Base-by-base conservation (phyloP, 2,888 invertebrate genomes). In the Agrotis exclamationis region DNA sequence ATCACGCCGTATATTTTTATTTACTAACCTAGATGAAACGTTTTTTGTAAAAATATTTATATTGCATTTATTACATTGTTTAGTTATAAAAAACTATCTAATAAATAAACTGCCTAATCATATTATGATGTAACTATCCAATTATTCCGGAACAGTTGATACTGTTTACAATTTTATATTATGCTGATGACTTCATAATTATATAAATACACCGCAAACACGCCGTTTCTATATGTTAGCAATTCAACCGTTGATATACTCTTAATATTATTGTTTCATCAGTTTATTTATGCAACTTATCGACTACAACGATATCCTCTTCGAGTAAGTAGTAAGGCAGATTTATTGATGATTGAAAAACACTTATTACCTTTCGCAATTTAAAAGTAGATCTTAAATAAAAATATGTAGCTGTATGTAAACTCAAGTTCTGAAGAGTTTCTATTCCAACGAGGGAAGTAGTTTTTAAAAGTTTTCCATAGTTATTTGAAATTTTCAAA, bases 381-480 rank as follows among this genome's bases (percentile, higher is more conserved):
- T 39, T 39, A 39, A 39, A 39, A 6, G 6, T 11, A 39, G 51
- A 22, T 51, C 14, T 51, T 22, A 14, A 22, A 7, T 14, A 51
- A 14, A 50, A 51, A 24, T 16, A 53, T 16, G 11, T 9, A 16
- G 16, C 39, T 39, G 7, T 9, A 24, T 16, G 51, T 20, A 5
- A 24, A 22, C 18, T 2, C 16, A 24, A 24, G 14, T 22, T 67
- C 14, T 18, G 1, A 53, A 24, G 18, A 22, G 48, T 3, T 50
- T n/a, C n/a, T 62, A 50, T 62, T 57, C 16, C 18, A 33, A 73
- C n/a, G 24, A 50, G 18, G 2, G 16, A 22, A 33, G n/a, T 22
- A 16, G 22, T 54, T 39, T 74, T 16, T 11, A 14, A 28, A 51
- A 62, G 9, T 50, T 74, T 56, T 14, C 45, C 24, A 20, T 50